Base-by-base conservation (phyloP, 2,888 invertebrate genomes). In the Phortica magna region DNA sequence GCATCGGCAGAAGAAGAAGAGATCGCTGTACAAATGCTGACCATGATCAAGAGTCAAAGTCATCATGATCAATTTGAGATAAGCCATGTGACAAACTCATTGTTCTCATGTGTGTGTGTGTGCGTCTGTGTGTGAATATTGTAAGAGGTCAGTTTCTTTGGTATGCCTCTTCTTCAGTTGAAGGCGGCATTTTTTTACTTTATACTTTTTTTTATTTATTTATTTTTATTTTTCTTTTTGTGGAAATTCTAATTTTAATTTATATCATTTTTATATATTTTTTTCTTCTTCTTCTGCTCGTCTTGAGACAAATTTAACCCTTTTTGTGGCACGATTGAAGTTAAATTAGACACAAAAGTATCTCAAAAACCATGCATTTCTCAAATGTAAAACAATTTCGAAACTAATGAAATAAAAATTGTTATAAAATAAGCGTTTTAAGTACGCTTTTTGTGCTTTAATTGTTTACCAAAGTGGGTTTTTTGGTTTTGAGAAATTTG, bases 371-470 rank as follows among this genome's bases (percentile, higher is more conserved):
- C 39, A 41, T 65, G 31, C 65, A 65, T 9, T 65, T 65, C 5
- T 41, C n/a, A 42, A 22, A 22, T 48, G 31, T 48, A 6, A 22
- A 48, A 22, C 70, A 43, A 75, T 72, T 77, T 73, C 6, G n/a
- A 9, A 74, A 59, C 73, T 72, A 39, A 76, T 42, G 7, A 61
- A 61, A 61, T 61, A 61, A 61, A 61, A 61, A 61, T 61, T 61
- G 61, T 61, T 61, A 61, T 61, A 61, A 61, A 61, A 61, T 61
- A 17, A 61, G 22, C 7, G 61, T 61, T 17, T 19, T 19, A 61
- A 61, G 22, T 19, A 61, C 19, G 19, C 2, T 14, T 55, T 55
- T 55, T 55, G 55, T 9, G 61, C 61, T 22, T 17, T 61, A 61
- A 61, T 61, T 22, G 10, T 61, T 9, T 9, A 9, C 4, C 5